Percentiles rank a stretch among this genome's conserved stretches.
phyloP scores from a whole-genome alignment of 2,113 vertebrate species.

The Crotalus helleri region DNA sequence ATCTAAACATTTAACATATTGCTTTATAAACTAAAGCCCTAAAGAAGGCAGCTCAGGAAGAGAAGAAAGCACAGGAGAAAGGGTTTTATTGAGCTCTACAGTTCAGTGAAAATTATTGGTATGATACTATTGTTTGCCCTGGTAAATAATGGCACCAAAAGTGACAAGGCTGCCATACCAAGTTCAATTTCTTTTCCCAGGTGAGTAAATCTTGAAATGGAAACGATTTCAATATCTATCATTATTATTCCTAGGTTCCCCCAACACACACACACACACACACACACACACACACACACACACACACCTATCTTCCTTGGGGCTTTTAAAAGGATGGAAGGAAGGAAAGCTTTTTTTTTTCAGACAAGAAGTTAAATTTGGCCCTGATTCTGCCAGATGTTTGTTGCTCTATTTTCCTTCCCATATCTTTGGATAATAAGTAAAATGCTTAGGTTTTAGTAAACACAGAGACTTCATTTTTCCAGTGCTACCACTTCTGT shows the following conservation, averaged over 20 bases:
- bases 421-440: background rate
- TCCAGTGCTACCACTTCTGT: background rate
- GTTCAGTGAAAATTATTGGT: background rate
- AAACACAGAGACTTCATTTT: background rate
- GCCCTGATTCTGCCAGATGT: background rate
- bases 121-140: background rate
- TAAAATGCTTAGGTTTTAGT: background rate
- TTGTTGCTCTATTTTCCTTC: background rate
- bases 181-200: background rate
- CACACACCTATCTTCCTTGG: background rate
- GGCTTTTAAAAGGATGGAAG: background rate
- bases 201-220: background rate
- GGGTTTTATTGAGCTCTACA: background rate
- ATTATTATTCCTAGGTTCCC: background rate
- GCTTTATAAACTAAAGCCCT: background rate
- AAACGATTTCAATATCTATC: background rate
- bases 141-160: background rate
- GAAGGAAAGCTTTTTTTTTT: background rate
- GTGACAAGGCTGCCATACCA: background rate
- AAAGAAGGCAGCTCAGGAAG: background rate
- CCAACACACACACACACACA: background rate
- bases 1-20: background rate
- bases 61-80: background rate
- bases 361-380: background rate
- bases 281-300: background rate